Evolutionary conservation across 2,113 vertebrate genomes (phyloP), one percentile per base, ranked within the genome.

Genomic region (Tetrax tetrax): DNA sequence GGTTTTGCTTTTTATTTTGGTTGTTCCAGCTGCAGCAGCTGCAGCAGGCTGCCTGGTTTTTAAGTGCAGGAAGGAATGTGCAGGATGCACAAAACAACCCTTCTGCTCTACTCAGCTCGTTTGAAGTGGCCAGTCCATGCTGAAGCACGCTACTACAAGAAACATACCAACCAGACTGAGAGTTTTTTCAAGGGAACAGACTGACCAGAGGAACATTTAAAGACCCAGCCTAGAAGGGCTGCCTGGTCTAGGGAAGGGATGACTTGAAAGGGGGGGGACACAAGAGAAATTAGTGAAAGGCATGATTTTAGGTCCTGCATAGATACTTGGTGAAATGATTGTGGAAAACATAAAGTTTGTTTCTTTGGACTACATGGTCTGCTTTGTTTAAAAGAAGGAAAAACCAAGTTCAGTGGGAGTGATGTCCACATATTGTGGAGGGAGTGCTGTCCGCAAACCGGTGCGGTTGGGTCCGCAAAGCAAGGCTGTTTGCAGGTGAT

Each of bases 381-480:
- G n/a, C 23, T 77, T 60, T 45, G 14, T 47, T 69, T 54, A 38
- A 88, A 72, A 69, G 35, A 59, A 6, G 14, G 2, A 14, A 54
- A 43, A 65, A 27, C 1, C 5, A 14, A 17, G 37, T 11, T 54
- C 41, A 23, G 12, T 29, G 18, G 14, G 63, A 87, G 14, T 4
- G 28, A 59, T 21, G 70, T 9, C n/a, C 23, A 1, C 9, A 20
- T 37, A 4, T 13, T 10, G 18, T 1, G 0, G 69, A 21, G 23
- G 33, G 13, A 47, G 5, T 1, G 2, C 29, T 19, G 41, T 10
- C 56, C 1, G 4, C 27, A 64, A 60, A 81, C 10, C 28, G 22
- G 10, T 19, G 41, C 0, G 0, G 56, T 3, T 3, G 3, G 15
- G 7, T 59, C 43, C 4, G 19, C 27, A 25, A 33, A 63, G n/a